Evolutionary conservation across 2,113 vertebrate genomes (phyloP).

Genomic region (Notechis scutatus): DNA sequence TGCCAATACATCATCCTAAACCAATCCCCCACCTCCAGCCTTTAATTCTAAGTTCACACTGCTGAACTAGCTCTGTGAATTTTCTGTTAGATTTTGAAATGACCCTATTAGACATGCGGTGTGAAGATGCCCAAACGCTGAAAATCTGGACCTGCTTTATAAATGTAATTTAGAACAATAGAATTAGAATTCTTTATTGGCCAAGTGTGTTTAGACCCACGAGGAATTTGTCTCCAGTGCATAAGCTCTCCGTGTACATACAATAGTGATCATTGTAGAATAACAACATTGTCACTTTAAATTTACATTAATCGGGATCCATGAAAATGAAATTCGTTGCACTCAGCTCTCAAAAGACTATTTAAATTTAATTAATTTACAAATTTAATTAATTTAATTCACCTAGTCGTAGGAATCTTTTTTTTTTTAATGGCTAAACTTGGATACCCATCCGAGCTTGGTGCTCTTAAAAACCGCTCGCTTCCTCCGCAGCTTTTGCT

Average conservation of each 20-base stretch:
- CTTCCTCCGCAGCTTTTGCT: neutral
- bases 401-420: neutral
- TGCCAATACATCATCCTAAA: neutral
- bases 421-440: neutral
- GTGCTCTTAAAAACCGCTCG: neutral
- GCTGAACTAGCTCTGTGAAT: neutral
- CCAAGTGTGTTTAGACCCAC: too few relatives aligned
- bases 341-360: too few relatives aligned
- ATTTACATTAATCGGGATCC: too few relatives aligned
- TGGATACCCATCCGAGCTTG: neutral
- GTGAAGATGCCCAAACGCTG: neutral
- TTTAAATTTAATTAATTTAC: neutral
- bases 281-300: too few relatives aligned
- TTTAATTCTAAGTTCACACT: neutral
- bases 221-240: too few relatives aligned
- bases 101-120: rapidly evolving
- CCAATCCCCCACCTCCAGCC: neutral
- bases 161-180: neutral
- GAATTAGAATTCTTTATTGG: too few relatives aligned
- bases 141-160: neutral
- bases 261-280: too few relatives aligned
- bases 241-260: too few relatives aligned
- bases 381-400: neutral
- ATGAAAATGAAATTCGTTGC: too few relatives aligned
- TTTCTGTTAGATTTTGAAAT: neutral